Conservation (phyloP, 2,888 invertebrate species). For the Calliopum simillimum region DNA sequence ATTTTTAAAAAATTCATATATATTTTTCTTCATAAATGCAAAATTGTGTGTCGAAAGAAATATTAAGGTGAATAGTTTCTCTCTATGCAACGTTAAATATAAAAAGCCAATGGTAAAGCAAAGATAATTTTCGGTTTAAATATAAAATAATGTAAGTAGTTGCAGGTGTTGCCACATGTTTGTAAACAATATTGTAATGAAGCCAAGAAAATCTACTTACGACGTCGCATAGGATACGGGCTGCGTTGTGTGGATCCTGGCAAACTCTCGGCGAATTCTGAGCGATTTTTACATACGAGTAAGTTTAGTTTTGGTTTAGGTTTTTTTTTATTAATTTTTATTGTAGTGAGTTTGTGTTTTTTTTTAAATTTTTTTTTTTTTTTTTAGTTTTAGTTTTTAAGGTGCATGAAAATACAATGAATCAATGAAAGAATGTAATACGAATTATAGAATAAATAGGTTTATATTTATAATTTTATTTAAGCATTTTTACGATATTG, state of each 20-base stretch:
- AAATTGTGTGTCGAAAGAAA: neutral
- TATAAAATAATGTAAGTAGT: neutral
- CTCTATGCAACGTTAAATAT: slow-evolving; percentile 31
- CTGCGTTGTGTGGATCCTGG: slow-evolving; percentile 87
- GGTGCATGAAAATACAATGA: slow-evolving; percentile 50
- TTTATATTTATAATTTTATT: neutral
- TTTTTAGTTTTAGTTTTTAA: slow-evolving; percentile 33
- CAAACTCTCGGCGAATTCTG: slow-evolving; percentile 89
- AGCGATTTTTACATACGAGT: slow-evolving; percentile 17
- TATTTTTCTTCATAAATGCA: neutral
- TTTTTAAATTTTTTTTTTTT: slow-evolving; percentile 42
- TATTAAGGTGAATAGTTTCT: slow-evolving; percentile 8
- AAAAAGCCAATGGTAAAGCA: slow-evolving; percentile 17
- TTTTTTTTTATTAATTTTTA: slow-evolving; percentile 34
- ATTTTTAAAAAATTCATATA: slow-evolving; percentile 11
- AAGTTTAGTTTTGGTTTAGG: slow-evolving; percentile 35
- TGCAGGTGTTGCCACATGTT: neutral
- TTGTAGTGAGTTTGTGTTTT: slow-evolving; percentile 40
- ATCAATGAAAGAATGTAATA: slow-evolving; percentile 40
- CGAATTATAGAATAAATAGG: slow-evolving; percentile 31
- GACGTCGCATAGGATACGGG: slow-evolving; percentile 85
- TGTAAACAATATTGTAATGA: slow-evolving; percentile 34
- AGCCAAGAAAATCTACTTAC: slow-evolving; percentile 73
- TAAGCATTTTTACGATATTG: slow-evolving; percentile 32
- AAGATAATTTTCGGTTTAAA: no score